Evolutionary conservation across 2,113 vertebrate genomes (phyloP), one percentile per base, ranked within the genome.

Genomic region (Solea senegalensis): DNA sequence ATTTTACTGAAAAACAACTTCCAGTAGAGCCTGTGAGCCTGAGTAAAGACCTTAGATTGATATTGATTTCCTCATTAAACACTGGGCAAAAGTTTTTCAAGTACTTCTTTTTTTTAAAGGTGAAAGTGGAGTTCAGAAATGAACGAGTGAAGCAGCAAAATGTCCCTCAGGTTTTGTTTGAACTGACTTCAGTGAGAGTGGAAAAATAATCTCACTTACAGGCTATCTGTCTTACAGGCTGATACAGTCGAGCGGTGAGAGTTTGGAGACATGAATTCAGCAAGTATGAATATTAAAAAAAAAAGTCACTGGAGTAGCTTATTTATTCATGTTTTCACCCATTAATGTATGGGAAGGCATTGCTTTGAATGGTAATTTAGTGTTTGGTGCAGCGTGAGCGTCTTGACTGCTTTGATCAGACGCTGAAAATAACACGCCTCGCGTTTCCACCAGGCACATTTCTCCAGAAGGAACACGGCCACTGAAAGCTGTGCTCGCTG

Each of bases 271-370:
- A 15, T 15, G 8, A 78, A 73, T 44, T 68, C 52, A 28, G 41
- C 48, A 68, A 68, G 62, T 40, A 72, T 78, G 49, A 67, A 78
- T 62, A 83, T 77, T 62, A 27, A 76, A 77, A 82, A 64, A 77
- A 81, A 78, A n/a, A n/a, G n/a, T n/a, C n/a, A n/a, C n/a, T n/a
- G n/a, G n/a, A 57, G 53, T 46, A 63, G 48, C 11, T 43, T 9
- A 15, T 63, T 60, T 68, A 39, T 70, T 71, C 21, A 27, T 53
- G 53, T 45, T 64, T 21, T 56, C 72, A 16, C 16, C 3, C 43
- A 51, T 13, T 75, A 28, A 57, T 72, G 34, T 16, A 13, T 54
- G n/a, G 43, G 8, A 57, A 40, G 9, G 58, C 39, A 34, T 14
- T 56, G 39, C 55, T 69, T 54, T 75, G 34, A 59, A 53, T 57